Evolutionary conservation across 2,113 vertebrate genomes (phyloP), one percentile per base, ranked within the genome.

Genomic region (Myodes glareolus): DNA sequence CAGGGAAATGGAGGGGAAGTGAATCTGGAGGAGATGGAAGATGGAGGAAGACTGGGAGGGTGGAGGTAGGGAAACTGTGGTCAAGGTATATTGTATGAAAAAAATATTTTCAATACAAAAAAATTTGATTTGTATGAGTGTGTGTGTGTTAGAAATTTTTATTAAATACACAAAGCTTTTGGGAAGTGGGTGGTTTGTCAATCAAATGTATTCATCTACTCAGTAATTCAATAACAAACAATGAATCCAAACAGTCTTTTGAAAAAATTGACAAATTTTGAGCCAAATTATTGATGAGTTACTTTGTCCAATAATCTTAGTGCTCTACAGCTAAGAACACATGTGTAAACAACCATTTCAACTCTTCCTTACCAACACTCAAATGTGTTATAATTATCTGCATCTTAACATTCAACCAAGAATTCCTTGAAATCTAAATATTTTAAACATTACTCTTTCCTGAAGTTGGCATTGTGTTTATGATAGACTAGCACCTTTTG

Each of bases 391-490:
- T 31, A 92, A 87, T 52, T 89, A 92, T 88, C 31, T 61, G 25
- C 55, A 72, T 96, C 31, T 93, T 92, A 88, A 78, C 29, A 89
- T 67, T 94, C 31, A 86, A 25, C 52, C 45, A 94, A 93, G 82
- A 80, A 7, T 78, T 61, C 21, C 31, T 78, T 55, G 6, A 36
- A 39, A 72, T 61, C 67, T 63, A 90, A 80, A 45, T 92, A 42
- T 77, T 89, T 76, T 16, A 84, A 9, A 85, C 19, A 39, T 4
- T 80, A 14, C 76, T 80, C 42, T 73, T 91, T 92, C 31, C 31
- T 58, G 92, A n/a, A 16, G 39, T 45, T 97, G 84, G 78, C 47
- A 72, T 91, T 92, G 88, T 97, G 92, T 94, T 96, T 95, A 72
- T 97, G 80, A 94, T 89, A 67, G 90, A 94, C 89, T 96, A 85